Percentiles rank a stretch among this genome's conserved stretches.
Conservation (phyloP, 2,888 invertebrate genomes). For the Neoitamus cyanurus region DNA sequence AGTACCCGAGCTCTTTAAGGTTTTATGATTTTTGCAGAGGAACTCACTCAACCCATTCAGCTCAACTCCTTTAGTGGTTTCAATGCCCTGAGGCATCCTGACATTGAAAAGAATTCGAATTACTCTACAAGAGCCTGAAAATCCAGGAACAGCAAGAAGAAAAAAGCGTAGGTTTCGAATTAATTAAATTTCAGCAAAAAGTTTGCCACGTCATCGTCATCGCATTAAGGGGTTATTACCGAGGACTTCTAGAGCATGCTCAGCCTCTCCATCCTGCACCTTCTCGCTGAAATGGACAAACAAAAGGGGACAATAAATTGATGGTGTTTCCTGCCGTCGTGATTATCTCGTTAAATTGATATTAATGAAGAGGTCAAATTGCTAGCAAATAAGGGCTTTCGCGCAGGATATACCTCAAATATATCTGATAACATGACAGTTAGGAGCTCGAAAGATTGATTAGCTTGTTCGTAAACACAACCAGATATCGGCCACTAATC, state of each 20-base stretch:
- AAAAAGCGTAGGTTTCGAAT: not conserved
- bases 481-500: not conserved
- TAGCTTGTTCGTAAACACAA: not conserved
- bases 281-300: not conserved
- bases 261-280: not conserved
- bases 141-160: not conserved
- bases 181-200: slow-evolving; percentile 2
- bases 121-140: not conserved
- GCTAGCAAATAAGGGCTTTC: not conserved
- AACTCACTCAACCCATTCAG: not conserved
- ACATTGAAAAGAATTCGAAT: not conserved
- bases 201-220: not conserved
- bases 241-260: not conserved
- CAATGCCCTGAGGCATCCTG: not conserved
- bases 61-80: not conserved
- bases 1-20: not conserved
- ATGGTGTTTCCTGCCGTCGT: not conserved
- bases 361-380: slow-evolving; percentile 10
- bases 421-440: not conserved
- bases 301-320: slow-evolving; percentile 8
- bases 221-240: not conserved
- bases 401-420: not conserved
- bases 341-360: slow-evolving; percentile 10
- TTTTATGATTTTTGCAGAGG: not conserved
- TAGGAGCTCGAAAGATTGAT: slow-evolving; percentile 4